These are phyloP conservation scores for Tetramorium bicarinatum DNA, from an alignment of 2,888 invertebrate genomes.

Conservation along the genomic window DNA sequence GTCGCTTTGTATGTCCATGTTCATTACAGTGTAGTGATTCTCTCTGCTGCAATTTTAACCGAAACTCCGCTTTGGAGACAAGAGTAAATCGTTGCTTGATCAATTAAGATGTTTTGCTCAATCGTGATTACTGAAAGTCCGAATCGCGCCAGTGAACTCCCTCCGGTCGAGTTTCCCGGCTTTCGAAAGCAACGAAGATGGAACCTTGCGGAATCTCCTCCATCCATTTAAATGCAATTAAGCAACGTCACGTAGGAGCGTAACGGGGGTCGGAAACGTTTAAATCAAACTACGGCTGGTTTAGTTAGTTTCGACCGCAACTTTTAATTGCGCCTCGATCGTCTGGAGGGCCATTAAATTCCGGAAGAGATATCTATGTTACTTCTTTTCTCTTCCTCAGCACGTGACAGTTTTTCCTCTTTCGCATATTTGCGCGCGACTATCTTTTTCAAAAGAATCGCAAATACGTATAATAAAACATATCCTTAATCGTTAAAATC, in stretches of 20 bases:
- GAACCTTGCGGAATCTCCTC: conserved; percentile 59
- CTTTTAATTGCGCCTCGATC: conserved; percentile 85
- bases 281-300: conserved; percentile 83
- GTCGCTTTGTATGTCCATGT: background rate
- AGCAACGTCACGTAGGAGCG: conserved; percentile 82
- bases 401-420: conserved; percentile 65
- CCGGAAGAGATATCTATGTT: conserved; percentile 72
- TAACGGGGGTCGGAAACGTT: conserved; percentile 77
- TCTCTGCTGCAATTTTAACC: conserved; percentile 26
- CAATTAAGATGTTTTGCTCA: conserved; percentile 71
- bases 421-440: background rate
- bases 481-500: background rate
- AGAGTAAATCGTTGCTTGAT: conserved; percentile 57
- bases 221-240: conserved; percentile 82
- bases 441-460: background rate
- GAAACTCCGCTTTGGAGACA: background rate
- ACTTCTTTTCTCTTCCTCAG: conserved; percentile 72
- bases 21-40: conserved; percentile 31
- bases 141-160: conserved; percentile 58
- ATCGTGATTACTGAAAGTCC: conserved; percentile 74
- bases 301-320: conserved; percentile 84
- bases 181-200: conserved; percentile 66
- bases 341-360: conserved; percentile 83
- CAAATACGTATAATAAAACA: background rate
- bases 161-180: conserved; percentile 50